Percentiles rank a stretch among this genome's conserved stretches.
Conservation (phyloP, 2,797 vertebrate species). For the Sebastes variabilis region DNA sequence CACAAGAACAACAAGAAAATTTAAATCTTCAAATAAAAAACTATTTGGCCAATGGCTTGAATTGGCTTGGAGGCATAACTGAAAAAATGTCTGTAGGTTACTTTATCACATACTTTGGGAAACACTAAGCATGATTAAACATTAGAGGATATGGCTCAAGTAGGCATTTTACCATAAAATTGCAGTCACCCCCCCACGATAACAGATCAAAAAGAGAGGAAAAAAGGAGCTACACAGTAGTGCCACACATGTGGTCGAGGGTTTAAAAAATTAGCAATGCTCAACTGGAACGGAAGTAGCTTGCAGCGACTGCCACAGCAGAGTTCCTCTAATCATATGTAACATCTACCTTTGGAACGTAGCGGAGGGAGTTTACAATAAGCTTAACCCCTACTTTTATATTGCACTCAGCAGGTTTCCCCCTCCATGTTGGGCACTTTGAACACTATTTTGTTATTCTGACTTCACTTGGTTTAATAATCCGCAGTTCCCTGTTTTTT, state of each 20-base stretch:
- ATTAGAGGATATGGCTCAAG: slow-evolving; percentile 72
- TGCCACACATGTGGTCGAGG: slow-evolving; percentile 78
- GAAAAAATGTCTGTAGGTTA: neutral
- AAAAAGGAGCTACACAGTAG: slow-evolving; percentile 67
- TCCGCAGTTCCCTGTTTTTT: slow-evolving; percentile 70
- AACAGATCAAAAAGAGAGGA: slow-evolving; percentile 69
- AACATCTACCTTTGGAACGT: slow-evolving; percentile 84
- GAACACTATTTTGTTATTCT: slow-evolving; percentile 88
- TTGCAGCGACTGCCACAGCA: slow-evolving; percentile 80
- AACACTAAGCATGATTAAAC: slow-evolving; percentile 76
- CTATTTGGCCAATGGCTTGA: neutral
- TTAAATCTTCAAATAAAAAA: neutral
- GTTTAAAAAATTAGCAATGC: slow-evolving; percentile 87
- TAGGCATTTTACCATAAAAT: slow-evolving; percentile 80
- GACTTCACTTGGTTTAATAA: slow-evolving; percentile 85
- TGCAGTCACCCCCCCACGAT: slow-evolving; percentile 58
- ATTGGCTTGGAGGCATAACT: neutral
- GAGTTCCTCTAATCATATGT: slow-evolving; percentile 85
- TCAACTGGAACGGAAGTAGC: slow-evolving; percentile 87
- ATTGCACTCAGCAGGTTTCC: slow-evolving; percentile 86
- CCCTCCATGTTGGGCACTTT: slow-evolving; percentile 86
- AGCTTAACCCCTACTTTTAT: slow-evolving; percentile 90
- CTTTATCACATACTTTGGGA: slow-evolving; percentile 44
- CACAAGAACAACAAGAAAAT: neutral
- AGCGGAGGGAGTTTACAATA: slow-evolving; percentile 86